phyloP scores from a whole-genome alignment of 2,797 vertebrate species.

The Dipus sagitta region DNA sequence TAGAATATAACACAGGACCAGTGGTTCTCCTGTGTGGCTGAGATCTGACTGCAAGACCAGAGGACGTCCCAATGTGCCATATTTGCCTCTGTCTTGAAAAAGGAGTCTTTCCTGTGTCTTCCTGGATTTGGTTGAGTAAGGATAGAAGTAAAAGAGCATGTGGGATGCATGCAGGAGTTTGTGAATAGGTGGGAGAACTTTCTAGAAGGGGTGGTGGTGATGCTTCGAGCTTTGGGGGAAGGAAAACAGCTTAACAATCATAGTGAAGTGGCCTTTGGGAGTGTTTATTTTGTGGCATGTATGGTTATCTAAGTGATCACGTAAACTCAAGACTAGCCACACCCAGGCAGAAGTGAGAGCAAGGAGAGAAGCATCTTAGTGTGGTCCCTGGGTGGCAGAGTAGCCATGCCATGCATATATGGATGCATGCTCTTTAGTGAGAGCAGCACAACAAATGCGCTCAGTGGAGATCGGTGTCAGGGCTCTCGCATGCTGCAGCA shows the following conservation, averaged over 20 bases:
- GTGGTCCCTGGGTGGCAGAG: background rate
- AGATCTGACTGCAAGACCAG: background rate
- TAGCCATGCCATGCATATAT: too few species aligned
- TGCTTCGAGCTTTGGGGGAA: background rate
- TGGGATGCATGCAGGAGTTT: background rate
- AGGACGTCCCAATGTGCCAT: too few species aligned
- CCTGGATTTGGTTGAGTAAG: background rate
- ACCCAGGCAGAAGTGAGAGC: background rate
- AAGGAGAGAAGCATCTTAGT: background rate
- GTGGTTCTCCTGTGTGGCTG: background rate
- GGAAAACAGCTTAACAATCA: background rate
- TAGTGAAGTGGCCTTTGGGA: background rate
- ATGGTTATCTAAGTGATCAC: background rate
- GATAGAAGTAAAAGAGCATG: background rate
- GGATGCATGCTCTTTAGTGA: background rate
- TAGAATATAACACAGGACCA: too few species aligned
- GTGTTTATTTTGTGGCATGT: background rate
- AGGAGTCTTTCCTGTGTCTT: background rate
- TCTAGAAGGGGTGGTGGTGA: background rate
- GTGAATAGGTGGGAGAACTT: background rate
- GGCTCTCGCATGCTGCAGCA: rapidly evolving
- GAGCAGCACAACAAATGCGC: background rate
- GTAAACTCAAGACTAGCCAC: background rate
- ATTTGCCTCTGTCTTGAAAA: background rate
- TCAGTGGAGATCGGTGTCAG: background rate